Evolutionary conservation across 2,888 invertebrate species (phyloP), one percentile per base, ranked within the genome.

Genomic region (Cheilosia impressa): DNA sequence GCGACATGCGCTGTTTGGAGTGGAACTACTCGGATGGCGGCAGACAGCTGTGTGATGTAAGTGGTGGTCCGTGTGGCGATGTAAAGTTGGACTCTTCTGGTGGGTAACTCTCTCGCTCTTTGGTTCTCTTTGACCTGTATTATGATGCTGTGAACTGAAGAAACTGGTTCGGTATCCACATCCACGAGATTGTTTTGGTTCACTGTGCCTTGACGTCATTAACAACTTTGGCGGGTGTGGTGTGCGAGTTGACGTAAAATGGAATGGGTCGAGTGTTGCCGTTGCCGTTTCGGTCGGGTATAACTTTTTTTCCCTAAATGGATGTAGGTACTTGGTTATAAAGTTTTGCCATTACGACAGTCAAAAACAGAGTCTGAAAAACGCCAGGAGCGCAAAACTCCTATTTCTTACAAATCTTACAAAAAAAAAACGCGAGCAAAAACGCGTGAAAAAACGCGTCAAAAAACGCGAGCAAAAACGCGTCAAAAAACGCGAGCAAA

Each of bases 41-140:
- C 47, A 15, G 62, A 71, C 80, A 84, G 84, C 84, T 84, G 84
- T 84, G 84, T 80, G 80, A 60, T 84, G 75, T 84, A 80, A 84
- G 22, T 22, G 68, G 22, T 50, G 31, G 58, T 19, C 17, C 43
- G 22, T 22, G 15, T 31, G n/a, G 6, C 4, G 47, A 45, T 52
- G 75, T 60, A 62, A 45, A n/a, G 31, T 24, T 55, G 62, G 10
- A 55, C 43, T 47, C 31, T 77, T 60, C n/a, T 24, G 13, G 2
- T 65, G 5, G 9, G 55, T 43, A 17, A 9, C 17, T 47, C 17
- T 17, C n/a, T 4, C 24, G 17, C 50, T 68, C 47, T 75, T 65
- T 22, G 13, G 7, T 22, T 81, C 81, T 81, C 81, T 81, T 81
- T 76, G 81, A 81, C 73, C 73, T 62, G 63, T 45, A 45, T 72